phyloP scores from a whole-genome alignment of 2,888 invertebrate species.

The Meiosimyza platycephala region DNA sequence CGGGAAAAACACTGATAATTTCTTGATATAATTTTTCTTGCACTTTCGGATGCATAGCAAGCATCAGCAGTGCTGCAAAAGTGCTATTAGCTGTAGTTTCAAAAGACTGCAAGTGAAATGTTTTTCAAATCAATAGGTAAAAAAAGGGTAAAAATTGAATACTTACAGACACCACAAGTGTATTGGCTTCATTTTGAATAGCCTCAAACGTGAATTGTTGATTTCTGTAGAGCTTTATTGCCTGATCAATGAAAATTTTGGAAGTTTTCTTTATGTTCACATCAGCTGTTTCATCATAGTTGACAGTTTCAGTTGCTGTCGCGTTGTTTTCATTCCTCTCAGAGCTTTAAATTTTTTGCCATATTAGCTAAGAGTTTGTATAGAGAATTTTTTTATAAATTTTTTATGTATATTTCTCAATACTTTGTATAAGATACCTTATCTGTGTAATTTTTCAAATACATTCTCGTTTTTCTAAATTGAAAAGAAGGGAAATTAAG shows the following conservation, averaged over 20 bases:
- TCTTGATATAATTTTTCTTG: slow-evolving; percentile 42
- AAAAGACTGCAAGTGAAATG: slow-evolving; percentile 25
- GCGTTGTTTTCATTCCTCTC: not conserved
- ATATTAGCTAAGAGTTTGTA: not conserved
- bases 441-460: not conserved
- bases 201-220: slow-evolving; percentile 41
- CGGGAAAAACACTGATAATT: slow-evolving; percentile 37
- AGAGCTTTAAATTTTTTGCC: not conserved
- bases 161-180: slow-evolving; percentile 41
- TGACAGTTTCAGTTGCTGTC: not conserved
- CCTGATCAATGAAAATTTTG: slow-evolving; percentile 43
- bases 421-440: not conserved
- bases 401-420: too few species aligned
- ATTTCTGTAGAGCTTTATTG: slow-evolving; percentile 35
- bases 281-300: not conserved
- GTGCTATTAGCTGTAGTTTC: slow-evolving; percentile 43
- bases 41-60: slow-evolving; percentile 40
- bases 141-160: not conserved
- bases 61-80: slow-evolving; percentile 38
- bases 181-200: slow-evolving; percentile 42
- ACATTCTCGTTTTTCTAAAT: not conserved
- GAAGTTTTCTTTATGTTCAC: slow-evolving; percentile 35
- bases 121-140: too few species aligned
- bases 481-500: not conserved
- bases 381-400: too few species aligned